A percentile compares a stretch with the other conserved stretches of the same genome.
These are phyloP conservation scores for Sinocyclocheilus anophthalmus DNA, from an alignment of 2,113 vertebrate species.

Conservation along the genomic window DNA sequence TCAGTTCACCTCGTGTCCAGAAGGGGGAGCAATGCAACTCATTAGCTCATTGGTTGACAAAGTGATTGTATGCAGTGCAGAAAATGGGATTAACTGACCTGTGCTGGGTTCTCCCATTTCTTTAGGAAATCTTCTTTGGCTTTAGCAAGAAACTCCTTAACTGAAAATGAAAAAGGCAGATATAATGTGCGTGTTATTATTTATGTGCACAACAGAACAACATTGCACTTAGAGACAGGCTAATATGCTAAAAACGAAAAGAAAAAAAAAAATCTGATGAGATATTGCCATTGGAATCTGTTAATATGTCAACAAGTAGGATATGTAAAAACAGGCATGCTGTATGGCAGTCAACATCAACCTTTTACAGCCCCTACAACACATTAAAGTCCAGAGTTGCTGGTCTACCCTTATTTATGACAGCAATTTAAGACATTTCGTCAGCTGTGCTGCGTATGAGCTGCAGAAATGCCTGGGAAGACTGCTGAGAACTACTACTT, in stretches of 20 bases:
- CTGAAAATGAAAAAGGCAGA: slow-evolving; percentile 65
- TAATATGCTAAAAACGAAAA: not conserved
- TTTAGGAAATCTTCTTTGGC: slow-evolving; percentile 95
- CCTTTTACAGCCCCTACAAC: not conserved
- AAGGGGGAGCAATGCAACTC: slow-evolving; percentile 64
- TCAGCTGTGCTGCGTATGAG: not conserved
- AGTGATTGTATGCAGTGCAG: not conserved
- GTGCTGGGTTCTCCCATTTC: slow-evolving; percentile 93
- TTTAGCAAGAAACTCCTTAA: slow-evolving; percentile 96
- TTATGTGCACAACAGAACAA: not conserved
- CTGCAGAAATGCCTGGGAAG: not conserved
- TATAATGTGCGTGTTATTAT: not conserved
- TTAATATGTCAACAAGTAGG: not conserved
- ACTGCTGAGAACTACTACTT: not conserved
- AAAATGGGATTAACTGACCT: slow-evolving; percentile 67
- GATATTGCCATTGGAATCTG: not conserved
- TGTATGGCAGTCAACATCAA: not conserved
- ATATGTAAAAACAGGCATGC: not conserved
- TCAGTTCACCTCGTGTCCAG: slow-evolving; percentile 57
- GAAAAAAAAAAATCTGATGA: not conserved
- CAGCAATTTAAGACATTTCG: not conserved
- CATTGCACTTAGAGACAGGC: not conserved
- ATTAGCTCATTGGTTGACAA: not conserved
- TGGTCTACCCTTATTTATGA: slow-evolving; percentile 29
- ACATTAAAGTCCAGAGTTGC: slow-evolving; percentile 1